phyloP scores from a whole-genome alignment of 2,888 invertebrate genomes.

The Strigamia crassipes region DNA sequence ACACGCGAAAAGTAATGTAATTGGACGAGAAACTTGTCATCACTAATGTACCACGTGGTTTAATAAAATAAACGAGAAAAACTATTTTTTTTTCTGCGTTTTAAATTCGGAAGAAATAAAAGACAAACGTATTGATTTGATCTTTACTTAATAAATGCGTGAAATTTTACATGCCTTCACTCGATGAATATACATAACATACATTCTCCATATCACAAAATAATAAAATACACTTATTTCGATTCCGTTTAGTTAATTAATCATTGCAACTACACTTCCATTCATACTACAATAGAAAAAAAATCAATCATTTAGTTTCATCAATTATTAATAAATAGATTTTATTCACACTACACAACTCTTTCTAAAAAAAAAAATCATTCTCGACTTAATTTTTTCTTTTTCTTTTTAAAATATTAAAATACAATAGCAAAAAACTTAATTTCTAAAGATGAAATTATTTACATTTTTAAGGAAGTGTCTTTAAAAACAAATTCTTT shows the following conservation, averaged over 20 bases:
- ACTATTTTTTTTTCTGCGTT: too few relatives aligned
- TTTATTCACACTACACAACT: constrained; percentile 30
- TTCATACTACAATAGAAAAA: constrained; percentile 23
- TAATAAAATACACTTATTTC: neutral
- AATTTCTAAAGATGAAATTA: neutral
- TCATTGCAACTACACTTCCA: neutral
- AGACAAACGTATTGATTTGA: neutral
- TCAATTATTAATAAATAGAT: constrained; percentile 12
- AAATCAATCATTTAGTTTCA: neutral
- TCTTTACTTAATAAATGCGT: constrained; percentile 1
- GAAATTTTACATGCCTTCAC: neutral
- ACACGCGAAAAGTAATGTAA: neutral
- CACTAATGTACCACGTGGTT: too few relatives aligned
- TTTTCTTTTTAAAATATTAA: neutral
- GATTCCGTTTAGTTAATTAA: neutral
- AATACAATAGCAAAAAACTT: neutral
- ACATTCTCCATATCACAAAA: constrained; percentile 7
- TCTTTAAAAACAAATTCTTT: neutral
- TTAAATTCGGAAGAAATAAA: neutral
- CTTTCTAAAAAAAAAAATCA: neutral
- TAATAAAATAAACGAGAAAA: too few relatives aligned
- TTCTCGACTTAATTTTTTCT: neutral
- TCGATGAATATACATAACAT: neutral
- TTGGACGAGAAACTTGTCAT: too few relatives aligned
- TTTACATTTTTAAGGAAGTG: constrained; percentile 10